Base-by-base conservation (phyloP, 1,140 invertebrate species). In the Nymphalis io region DNA sequence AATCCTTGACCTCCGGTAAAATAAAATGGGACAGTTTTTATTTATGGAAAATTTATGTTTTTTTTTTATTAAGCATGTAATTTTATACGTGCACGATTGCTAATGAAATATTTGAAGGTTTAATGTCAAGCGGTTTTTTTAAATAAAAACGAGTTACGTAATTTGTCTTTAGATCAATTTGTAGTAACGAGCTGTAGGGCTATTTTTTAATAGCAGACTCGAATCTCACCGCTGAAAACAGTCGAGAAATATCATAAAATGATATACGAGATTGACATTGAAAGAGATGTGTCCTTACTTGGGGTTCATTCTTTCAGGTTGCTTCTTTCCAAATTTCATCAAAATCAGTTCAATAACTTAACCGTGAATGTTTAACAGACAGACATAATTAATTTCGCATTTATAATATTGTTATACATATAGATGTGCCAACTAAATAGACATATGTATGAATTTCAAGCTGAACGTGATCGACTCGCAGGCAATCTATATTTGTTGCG, bases 1-100 rank as follows among this genome's bases (percentile, higher is more conserved):
- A 8, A 40, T 20, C 64, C 64, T 67, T 67, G 64, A 60, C 40
- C 55, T 46, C 18, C 20, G 16, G 16, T 51, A 67, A 46, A 48
- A 27, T 44, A 1, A 33, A 61, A 61, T 61, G 64, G 57, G 55
- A 60, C 55, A 59, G 42, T 46, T 67, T 59, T 48, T 66, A 27
- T 46, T 39, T 57, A 67, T 67, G 44, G 21, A 65, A 33, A 16
- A 46, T 46, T 46, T 46, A 46, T 16, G n/a, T 16, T 46, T 46
- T 33, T 33, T 33, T 33, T 33, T 5, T 6, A 33, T 33, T 33
- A 33, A 33, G 27, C 3, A 33, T 33, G 8, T 46, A 42, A 15
- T 46, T 46, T 46, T 16, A 3, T 15, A 16, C 42, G 3, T 46
- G 2, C 6, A 46, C 1, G 15, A 3, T 46, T 16, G 2, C 16